Base-by-base conservation (phyloP, 2,888 invertebrate genomes). In the Caenorhabditis macrosperma region DNA sequence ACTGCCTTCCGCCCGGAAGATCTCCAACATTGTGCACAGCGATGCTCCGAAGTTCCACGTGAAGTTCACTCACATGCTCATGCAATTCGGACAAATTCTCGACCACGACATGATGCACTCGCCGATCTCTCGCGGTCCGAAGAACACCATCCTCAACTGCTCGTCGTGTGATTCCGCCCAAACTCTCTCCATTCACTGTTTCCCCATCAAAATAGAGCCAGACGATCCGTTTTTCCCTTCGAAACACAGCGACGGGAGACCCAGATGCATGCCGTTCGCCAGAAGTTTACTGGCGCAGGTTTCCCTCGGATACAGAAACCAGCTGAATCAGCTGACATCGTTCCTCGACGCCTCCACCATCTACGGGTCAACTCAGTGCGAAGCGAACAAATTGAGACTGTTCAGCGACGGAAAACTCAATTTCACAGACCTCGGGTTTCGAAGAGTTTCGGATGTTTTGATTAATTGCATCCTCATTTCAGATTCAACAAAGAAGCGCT, bases 21-120 rank as follows among this genome's bases (percentile, higher is more conserved):
- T 85, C 9, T 85, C 88, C 6, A 88, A 88, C 55, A 67, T 79
- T 10, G 84, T 90, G 2, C 90, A 90, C 63, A 61, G 63, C 6
- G 88, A 88, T 41, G 74, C 82, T 41, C 86, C 83, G 3, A 75
- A 82, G 12, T 84, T 88, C 67, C 88, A 90, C 64, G 83, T 88
- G 12, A 86, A 85, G 66, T 90, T 89, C 84, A 88, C 90, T 15
- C 90, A 91, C 57, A 89, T 90, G 88, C 55, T 95, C 46, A 97
- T 97, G 96, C 96, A 96, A 92, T 96, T 94, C 88, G 96, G 96
- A 0, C 96, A 97, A 91, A 94, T 97, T 88, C 91, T 97, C 22
- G 97, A 97, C 91, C 97, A 97, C 92, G 97, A 97, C 91, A 93
- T 97, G 61, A 96, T 96, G 0, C 94, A 96, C 93, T 96, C 96